phyloP scores from a whole-genome alignment of 2,888 invertebrate species.

The Mactromeris polynyma region DNA sequence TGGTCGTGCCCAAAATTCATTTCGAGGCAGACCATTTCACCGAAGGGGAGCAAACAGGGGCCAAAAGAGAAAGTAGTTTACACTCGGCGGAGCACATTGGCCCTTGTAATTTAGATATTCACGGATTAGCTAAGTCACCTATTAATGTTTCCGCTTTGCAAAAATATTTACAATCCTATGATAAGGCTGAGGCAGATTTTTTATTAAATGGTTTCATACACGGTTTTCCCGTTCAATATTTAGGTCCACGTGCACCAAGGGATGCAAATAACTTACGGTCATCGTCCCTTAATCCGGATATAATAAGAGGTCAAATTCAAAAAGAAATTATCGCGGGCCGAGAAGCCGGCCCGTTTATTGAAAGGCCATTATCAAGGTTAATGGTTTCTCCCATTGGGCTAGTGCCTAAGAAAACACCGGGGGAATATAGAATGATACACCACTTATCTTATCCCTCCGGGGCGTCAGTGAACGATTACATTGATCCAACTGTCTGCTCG shows the following conservation, averaged over 20 bases:
- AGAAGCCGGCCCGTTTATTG: slow-evolving; percentile 43
- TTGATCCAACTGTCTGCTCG: slow-evolving; percentile 26
- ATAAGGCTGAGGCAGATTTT: no score
- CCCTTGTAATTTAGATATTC: no score
- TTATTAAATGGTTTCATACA: no score
- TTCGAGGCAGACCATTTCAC: not conserved
- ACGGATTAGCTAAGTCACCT: no score
- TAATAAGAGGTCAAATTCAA: slow-evolving; percentile 30
- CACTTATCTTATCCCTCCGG: slow-evolving; percentile 1
- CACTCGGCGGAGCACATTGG: no score
- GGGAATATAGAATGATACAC: slow-evolving; percentile 7
- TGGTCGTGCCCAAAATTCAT: not conserved
- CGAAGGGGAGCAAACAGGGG: not conserved
- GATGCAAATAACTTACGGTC: slow-evolving; percentile 41
- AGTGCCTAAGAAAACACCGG: slow-evolving; percentile 24
- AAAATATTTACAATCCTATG: no score
- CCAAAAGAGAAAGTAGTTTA: not conserved
- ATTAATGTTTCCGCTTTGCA: no score
- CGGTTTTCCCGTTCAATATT: not conserved
- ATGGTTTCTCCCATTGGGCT: slow-evolving; percentile 42
- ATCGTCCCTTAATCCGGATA: not conserved
- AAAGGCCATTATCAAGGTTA: slow-evolving; percentile 34
- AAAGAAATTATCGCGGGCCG: slow-evolving; percentile 41
- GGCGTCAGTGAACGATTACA: slow-evolving; percentile 50
- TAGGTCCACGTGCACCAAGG: slow-evolving; percentile 17